Evolutionary conservation across 2,797 vertebrate genomes (phyloP).

Genomic region (Smutsia temminckii): DNA sequence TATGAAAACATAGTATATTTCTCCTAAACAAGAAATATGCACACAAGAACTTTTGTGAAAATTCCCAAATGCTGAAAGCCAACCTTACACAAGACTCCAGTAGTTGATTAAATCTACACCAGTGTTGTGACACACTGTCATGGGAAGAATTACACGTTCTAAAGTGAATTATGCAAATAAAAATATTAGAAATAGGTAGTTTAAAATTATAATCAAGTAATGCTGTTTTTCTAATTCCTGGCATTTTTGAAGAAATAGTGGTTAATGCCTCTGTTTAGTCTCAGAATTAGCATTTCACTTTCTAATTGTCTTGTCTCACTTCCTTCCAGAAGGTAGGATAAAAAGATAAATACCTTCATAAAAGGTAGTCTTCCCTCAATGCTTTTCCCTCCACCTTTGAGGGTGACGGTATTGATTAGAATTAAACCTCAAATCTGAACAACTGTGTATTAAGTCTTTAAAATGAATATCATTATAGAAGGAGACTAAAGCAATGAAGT

Average conservation of each 20-base stretch:
- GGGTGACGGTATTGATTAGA: constrained; percentile 85
- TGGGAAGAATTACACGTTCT: constrained; percentile 47
- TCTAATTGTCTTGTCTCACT: constrained; percentile 79
- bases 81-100: constrained; percentile 22
- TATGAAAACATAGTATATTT: neutral
- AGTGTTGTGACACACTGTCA: constrained; percentile 26
- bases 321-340: constrained; percentile 76
- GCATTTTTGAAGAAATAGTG: constrained; percentile 53
- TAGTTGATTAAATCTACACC: constrained; percentile 42
- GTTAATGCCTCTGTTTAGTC: constrained; percentile 66
- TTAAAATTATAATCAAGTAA: constrained; percentile 42
- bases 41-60: constrained; percentile 17
- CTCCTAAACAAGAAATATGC: neutral
- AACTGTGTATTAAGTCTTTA: constrained; percentile 86
- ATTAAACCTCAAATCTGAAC: constrained; percentile 88
- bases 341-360: constrained; percentile 81
- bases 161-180: constrained; percentile 53
- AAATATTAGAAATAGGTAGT: constrained; percentile 43
- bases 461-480: constrained; percentile 90
- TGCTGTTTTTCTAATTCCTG: constrained; percentile 54
- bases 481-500: constrained; percentile 90
- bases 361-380: constrained; percentile 61
- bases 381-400: constrained; percentile 70
- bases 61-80: neutral
- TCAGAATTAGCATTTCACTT: constrained; percentile 71